Evolutionary conservation across 2,888 invertebrate species (phyloP).

Genomic region (Latrodectus hesperus): DNA sequence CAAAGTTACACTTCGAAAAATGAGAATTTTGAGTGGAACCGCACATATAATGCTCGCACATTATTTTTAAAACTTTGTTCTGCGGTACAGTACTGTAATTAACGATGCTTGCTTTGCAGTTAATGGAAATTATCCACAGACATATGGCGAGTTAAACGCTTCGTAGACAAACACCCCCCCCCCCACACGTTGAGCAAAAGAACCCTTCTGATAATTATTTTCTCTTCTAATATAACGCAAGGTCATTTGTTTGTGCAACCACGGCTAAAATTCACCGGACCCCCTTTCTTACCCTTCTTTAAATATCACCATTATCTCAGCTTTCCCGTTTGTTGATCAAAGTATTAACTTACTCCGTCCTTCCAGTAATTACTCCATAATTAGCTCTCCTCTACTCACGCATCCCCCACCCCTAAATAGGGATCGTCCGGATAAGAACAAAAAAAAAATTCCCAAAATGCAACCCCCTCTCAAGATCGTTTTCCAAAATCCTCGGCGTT

Average conservation of each 20-base stretch:
- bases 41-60: too few relatives aligned
- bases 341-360: slow-evolving; percentile 21
- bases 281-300: slow-evolving; percentile 6
- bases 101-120: slow-evolving; percentile 8
- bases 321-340: slow-evolving; percentile 28
- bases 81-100: slow-evolving; percentile 23
- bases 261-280: not conserved
- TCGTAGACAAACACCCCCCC: not conserved
- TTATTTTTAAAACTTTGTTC: not conserved
- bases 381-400: slow-evolving; percentile 10
- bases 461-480: not conserved
- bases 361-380: slow-evolving; percentile 45
- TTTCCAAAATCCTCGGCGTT: slow-evolving; percentile 26
- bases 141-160: slow-evolving; percentile 7
- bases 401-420: not conserved
- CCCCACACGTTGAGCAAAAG: not conserved
- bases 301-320: slow-evolving; percentile 22
- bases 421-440: not conserved
- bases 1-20: too few relatives aligned
- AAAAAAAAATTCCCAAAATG: not conserved
- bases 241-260: slow-evolving; percentile 29
- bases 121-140: not conserved
- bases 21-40: too few relatives aligned
- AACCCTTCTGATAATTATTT: slow-evolving; percentile 28
- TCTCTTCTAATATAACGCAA: not conserved